phyloP scores from a whole-genome alignment of 2,797 vertebrate genomes.

The Anolis apletophallus region DNA sequence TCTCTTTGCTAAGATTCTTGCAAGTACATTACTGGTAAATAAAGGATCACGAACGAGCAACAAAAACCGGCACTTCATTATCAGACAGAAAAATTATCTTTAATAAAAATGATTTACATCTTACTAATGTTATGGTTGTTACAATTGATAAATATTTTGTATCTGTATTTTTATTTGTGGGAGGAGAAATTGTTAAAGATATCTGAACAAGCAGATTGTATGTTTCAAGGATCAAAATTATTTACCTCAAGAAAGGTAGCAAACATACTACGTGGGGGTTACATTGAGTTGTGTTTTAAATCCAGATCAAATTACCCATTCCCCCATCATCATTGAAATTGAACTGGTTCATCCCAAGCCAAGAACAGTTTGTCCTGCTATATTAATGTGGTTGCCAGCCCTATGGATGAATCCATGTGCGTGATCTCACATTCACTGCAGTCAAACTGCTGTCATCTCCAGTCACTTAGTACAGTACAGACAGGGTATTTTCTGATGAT shows the following conservation, averaged over 20 bases:
- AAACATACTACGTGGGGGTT: background rate
- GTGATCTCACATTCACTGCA: background rate
- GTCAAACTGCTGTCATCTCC: conserved; percentile 4
- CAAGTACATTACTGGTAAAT: conserved; percentile 57
- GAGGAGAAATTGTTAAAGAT: background rate
- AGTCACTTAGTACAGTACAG: conserved; percentile 4
- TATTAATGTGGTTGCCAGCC: background rate
- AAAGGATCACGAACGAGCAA: conserved; percentile 48
- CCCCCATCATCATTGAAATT: no score
- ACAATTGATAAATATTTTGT: background rate
- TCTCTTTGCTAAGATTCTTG: conserved; percentile 55
- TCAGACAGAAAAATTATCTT: background rate
- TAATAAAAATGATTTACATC: no score
- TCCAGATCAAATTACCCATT: background rate
- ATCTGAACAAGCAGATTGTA: background rate
- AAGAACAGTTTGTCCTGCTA: background rate
- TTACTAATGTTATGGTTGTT: background rate
- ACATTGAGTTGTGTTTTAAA: background rate
- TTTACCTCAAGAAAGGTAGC: background rate
- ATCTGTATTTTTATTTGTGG: background rate
- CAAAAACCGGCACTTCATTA: conserved; percentile 29
- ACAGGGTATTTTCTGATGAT: background rate
- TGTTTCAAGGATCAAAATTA: background rate
- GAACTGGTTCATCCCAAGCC: no score
- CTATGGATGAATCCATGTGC: background rate